Percentiles rank a stretch among this genome's conserved stretches.
Evolutionary conservation across 2,113 vertebrate genomes (phyloP).

Genomic region (Heterocephalus glaber): DNA sequence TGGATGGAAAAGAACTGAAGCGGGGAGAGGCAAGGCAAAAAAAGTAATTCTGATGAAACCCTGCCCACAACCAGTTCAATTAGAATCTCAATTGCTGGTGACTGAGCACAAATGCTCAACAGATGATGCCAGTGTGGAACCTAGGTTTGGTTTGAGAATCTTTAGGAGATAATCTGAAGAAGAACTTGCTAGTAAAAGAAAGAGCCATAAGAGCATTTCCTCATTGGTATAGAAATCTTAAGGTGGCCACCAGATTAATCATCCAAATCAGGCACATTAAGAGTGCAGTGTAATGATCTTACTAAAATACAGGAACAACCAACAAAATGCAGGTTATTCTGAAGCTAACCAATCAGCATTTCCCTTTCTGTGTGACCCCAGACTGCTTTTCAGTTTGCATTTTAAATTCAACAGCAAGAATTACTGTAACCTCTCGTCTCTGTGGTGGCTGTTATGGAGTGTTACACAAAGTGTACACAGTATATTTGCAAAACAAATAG

Average conservation of each 20-base stretch:
- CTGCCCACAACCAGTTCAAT: neutral
- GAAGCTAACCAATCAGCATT: neutral
- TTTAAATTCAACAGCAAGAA: neutral
- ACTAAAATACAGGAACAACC: neutral
- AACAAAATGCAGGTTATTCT: neutral
- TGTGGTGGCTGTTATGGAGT: accelerated
- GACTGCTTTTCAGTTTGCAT: neutral
- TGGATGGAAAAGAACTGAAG: no score
- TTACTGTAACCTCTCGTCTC: neutral
- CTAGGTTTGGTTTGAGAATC: neutral
- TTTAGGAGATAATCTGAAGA: neutral
- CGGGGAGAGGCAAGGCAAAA: neutral
- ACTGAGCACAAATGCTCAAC: neutral
- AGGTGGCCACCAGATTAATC: neutral
- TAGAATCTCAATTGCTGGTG: neutral
- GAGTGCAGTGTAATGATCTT: neutral
- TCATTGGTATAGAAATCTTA: neutral
- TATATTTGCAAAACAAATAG: neutral
- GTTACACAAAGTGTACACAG: neutral
- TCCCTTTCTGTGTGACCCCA: neutral
- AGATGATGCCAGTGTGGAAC: neutral
- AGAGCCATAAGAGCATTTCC: neutral
- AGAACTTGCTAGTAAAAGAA: neutral
- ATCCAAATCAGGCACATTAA: neutral
- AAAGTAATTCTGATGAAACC: neutral